These are phyloP conservation scores for Isotomurus palustris DNA, from an alignment of 2,888 invertebrate genomes.

Conservation along the genomic window DNA sequence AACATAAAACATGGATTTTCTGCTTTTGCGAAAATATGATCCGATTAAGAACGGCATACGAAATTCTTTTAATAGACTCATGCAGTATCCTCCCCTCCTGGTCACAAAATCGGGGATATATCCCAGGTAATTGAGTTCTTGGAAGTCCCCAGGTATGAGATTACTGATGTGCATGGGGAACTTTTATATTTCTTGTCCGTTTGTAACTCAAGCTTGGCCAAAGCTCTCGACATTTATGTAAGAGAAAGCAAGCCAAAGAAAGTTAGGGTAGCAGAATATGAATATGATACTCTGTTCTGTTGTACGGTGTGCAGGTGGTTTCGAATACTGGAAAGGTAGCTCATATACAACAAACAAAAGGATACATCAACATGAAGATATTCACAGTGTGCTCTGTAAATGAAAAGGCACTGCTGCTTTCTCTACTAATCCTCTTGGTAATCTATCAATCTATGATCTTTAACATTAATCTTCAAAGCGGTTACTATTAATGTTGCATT, in stretches of 20 bases:
- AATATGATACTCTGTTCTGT: too few relatives aligned
- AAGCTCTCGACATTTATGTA: not conserved
- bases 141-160: slow-evolving; percentile 6
- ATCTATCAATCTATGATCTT: too few relatives aligned
- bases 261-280: not conserved
- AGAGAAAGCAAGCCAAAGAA: not conserved
- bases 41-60: not conserved
- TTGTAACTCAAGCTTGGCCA: not conserved
- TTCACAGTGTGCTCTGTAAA: not conserved
- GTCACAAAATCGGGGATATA: not conserved
- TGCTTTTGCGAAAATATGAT: not conserved
- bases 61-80: not conserved
- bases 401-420: slow-evolving; percentile 6
- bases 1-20: not conserved
- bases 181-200: not conserved
- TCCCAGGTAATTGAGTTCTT: not conserved
- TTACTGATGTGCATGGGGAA: not conserved
- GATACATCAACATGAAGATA: not conserved
- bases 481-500: too few relatives aligned
- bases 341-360: not conserved
- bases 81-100: not conserved
- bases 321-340: slow-evolving; percentile 3
- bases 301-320: too few relatives aligned
- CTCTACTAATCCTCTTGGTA: slow-evolving; percentile 1
- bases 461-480: too few relatives aligned